phyloP scores from a whole-genome alignment of 1,140 invertebrate species.

The Tribolium castaneum region DNA sequence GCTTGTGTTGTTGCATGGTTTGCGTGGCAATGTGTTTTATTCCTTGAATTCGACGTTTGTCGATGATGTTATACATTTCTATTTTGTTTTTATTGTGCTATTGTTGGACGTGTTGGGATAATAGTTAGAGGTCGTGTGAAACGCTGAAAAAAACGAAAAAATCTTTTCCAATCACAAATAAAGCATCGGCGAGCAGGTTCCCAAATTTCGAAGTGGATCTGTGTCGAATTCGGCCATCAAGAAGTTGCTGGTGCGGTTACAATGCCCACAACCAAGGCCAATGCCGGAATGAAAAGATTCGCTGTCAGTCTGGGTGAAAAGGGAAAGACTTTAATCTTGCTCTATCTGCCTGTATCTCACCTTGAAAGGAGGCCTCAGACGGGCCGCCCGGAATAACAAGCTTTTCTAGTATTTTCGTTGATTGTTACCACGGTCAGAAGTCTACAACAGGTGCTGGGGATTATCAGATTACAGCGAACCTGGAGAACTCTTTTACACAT shows the following conservation, averaged over 20 bases:
- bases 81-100: constrained; percentile 30
- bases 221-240: constrained; percentile 39
- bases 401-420: constrained; percentile 3
- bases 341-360: constrained; percentile 45
- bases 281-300: constrained; percentile 45
- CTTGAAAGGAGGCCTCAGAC: constrained; percentile 29
- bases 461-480: background rate
- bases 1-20: constrained; percentile 6
- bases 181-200: constrained; percentile 26
- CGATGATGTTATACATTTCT: constrained; percentile 25
- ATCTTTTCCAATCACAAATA: constrained; percentile 28
- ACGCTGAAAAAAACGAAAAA: background rate
- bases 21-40: constrained; percentile 32
- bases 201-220: constrained; percentile 43
- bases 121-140: constrained; percentile 20
- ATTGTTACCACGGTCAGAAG: background rate
- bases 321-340: constrained; percentile 45
- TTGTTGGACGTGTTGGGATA: constrained; percentile 2
- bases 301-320: constrained; percentile 43
- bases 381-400: background rate
- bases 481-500: background rate
- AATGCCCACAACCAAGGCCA: constrained; percentile 39
- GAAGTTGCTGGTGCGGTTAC: constrained; percentile 26
- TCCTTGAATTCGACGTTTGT: constrained; percentile 17
- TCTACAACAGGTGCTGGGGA: background rate